phyloP scores from a whole-genome alignment of 2,113 vertebrate species.

The Felis chaus region DNA sequence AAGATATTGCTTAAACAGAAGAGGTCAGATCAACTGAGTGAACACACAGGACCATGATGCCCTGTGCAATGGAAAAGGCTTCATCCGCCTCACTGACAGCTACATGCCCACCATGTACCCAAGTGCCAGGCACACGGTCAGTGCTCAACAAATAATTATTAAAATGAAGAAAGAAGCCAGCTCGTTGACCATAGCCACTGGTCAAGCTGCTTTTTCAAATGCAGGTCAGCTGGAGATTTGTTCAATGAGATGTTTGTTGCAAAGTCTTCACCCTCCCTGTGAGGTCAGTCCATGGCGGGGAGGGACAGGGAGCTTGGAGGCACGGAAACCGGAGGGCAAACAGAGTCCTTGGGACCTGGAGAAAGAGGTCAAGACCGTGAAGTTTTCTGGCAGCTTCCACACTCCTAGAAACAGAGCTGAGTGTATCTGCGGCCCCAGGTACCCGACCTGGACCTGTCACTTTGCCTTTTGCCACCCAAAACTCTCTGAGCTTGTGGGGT shows the following conservation, averaged over 20 bases:
- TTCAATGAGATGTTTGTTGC: neutral
- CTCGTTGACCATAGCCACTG: neutral
- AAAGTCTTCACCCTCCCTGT: neutral
- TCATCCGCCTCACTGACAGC: neutral
- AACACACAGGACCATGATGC: neutral
- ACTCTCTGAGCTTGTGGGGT: neutral
- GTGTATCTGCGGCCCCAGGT: neutral
- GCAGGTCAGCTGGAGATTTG: neutral
- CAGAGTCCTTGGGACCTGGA: neutral
- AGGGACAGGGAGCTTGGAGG: neutral
- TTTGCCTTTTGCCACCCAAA: neutral
- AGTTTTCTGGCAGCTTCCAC: neutral
- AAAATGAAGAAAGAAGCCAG: neutral
- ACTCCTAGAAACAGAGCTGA: neutral
- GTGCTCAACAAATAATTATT: neutral
- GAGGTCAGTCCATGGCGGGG: neutral
- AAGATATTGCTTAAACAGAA: neutral
- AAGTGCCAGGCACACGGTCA: neutral
- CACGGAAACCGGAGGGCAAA: neutral
- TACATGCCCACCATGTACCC: neutral
- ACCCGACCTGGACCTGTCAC: neutral
- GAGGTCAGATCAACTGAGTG: neutral
- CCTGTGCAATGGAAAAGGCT: neutral
- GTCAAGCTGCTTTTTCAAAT: neutral
- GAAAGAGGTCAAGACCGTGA: neutral